Conservation (phyloP, 2,797 vertebrate species). For the Hippocampus kuda region DNA sequence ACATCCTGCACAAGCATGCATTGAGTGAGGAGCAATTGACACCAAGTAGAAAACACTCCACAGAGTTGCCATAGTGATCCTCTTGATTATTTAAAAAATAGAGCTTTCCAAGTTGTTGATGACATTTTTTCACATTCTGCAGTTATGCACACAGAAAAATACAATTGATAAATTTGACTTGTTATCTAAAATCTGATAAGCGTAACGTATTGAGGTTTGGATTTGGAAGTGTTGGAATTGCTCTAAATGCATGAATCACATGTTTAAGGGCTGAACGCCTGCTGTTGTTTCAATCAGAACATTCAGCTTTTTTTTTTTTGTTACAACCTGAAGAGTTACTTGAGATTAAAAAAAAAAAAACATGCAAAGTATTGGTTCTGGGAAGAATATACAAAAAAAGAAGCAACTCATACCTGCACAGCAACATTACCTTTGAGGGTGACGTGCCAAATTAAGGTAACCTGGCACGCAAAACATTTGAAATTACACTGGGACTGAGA, state of each 20-base stretch:
- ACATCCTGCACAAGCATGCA: not conserved
- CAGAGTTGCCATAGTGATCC: not conserved
- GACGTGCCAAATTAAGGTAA: not conserved
- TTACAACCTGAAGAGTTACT: not conserved
- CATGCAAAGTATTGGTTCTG: not conserved
- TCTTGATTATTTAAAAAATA: slow-evolving; percentile 2
- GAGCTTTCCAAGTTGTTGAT: not conserved
- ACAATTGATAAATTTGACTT: not conserved
- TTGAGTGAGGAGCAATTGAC: not conserved
- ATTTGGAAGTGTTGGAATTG: not conserved
- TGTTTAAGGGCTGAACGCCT: not conserved
- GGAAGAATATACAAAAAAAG: not conserved
- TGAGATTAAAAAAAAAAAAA: not conserved
- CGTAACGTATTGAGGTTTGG: too few species aligned
- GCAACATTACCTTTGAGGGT: not conserved
- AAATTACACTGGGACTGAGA: not conserved
- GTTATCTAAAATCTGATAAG: not conserved
- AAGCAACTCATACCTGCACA: not conserved
- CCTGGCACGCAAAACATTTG: not conserved
- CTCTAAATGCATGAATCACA: not conserved
- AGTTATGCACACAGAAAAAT: not conserved
- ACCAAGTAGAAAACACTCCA: not conserved
- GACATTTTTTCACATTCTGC: not conserved
- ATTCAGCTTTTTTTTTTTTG: not conserved
- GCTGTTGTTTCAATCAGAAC: not conserved